Evolutionary conservation across 1,140 invertebrate species (phyloP).

Genomic region (Choristoneura fumiferana): DNA sequence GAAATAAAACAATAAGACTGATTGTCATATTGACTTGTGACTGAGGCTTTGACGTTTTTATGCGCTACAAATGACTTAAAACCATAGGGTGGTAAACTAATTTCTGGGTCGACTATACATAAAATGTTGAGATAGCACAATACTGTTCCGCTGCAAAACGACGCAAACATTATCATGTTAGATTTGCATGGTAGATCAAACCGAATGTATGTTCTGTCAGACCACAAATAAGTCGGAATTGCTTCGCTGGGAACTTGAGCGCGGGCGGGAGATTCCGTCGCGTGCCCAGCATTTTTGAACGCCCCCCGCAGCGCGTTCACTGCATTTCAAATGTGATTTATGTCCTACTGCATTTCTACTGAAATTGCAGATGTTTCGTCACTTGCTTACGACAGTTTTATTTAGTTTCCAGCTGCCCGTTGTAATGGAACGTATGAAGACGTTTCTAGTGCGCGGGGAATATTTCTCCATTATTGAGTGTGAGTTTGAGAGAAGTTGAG

Average conservation of each 20-base stretch:
- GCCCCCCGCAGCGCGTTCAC: constrained; percentile 38
- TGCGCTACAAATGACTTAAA: too few species aligned
- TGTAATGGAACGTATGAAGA: background rate
- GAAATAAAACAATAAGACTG: too few species aligned
- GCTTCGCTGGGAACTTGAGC: constrained; percentile 30
- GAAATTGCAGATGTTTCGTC: constrained; percentile 64
- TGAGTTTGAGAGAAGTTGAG: too few species aligned
- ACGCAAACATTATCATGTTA: constrained; percentile 22
- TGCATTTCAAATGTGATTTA: constrained; percentile 66
- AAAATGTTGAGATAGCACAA: too few species aligned
- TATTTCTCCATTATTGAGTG: too few species aligned
- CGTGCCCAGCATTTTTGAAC: constrained; percentile 59
- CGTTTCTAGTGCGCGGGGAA: too few species aligned
- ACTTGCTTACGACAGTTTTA: constrained; percentile 52
- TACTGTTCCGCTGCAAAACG: background rate
- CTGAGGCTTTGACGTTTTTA: too few species aligned
- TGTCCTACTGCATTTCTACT: constrained; percentile 50
- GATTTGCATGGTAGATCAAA: too few species aligned
- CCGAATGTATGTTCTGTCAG: constrained; percentile 17
- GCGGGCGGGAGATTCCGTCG: constrained; percentile 43
- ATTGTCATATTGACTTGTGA: too few species aligned
- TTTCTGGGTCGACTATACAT: too few species aligned
- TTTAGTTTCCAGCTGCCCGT: constrained; percentile 41
- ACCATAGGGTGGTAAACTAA: too few species aligned
- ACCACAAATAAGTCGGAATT: constrained; percentile 39